These are phyloP conservation scores for Centruroides sculpturatus DNA, from an alignment of 1,140 invertebrate genomes.

Conservation along the genomic window DNA sequence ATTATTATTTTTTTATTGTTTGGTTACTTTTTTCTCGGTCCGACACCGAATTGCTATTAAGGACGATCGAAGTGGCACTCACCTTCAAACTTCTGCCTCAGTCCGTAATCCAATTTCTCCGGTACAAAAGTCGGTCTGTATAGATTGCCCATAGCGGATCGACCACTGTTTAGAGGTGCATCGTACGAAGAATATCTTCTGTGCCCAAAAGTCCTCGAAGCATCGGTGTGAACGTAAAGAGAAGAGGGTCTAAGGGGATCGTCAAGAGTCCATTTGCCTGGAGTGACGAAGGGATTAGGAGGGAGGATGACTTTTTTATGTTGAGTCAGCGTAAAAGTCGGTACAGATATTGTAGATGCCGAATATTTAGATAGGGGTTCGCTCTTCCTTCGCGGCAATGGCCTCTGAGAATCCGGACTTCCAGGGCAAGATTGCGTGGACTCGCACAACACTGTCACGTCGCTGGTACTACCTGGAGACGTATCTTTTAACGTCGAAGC, in stretches of 20 bases:
- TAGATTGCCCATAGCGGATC: too few relatives aligned
- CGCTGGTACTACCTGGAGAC: slow-evolving; percentile 9
- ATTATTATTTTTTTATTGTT: too few relatives aligned
- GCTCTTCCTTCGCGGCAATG: too few relatives aligned
- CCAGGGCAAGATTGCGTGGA: slow-evolving; percentile 5
- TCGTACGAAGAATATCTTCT: too few relatives aligned
- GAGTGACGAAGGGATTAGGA: slow-evolving; percentile 6
- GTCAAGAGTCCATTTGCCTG: neutral
- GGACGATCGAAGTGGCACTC: slow-evolving; percentile 21
- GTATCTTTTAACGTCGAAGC: slow-evolving; percentile 10
- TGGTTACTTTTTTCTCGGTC: too few relatives aligned
- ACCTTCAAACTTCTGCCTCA: slow-evolving; percentile 82
- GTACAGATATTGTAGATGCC: too few relatives aligned
- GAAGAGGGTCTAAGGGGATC: slow-evolving; percentile 7
- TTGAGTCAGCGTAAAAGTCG: slow-evolving; percentile 10
- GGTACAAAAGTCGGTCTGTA: slow-evolving; percentile 56
- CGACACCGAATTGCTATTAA: too few relatives aligned
- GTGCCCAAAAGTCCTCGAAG: too few relatives aligned
- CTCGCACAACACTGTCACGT: slow-evolving; percentile 9
- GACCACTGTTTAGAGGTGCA: too few relatives aligned
- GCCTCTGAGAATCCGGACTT: neutral
- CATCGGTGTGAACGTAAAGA: neutral
- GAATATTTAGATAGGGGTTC: too few relatives aligned
- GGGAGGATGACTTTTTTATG: slow-evolving; percentile 13
- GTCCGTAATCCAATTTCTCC: slow-evolving; percentile 63